Evolutionary conservation across 2,888 invertebrate genomes (phyloP).

Genomic region (Abrostola triplasia): DNA sequence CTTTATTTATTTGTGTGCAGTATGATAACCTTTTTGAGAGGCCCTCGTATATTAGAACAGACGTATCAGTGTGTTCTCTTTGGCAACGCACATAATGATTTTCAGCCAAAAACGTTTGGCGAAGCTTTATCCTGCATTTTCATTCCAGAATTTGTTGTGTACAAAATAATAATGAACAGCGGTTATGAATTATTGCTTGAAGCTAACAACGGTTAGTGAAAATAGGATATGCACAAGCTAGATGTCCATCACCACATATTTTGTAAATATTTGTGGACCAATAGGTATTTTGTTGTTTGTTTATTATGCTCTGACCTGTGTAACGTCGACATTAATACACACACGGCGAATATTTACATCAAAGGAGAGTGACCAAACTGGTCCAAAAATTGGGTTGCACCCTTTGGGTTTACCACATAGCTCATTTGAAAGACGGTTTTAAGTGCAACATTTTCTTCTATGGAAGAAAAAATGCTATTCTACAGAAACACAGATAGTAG

Average conservation of each 20-base stretch:
- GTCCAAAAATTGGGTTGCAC: too few species aligned
- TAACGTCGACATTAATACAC: not conserved
- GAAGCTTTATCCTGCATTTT: constrained; percentile 31
- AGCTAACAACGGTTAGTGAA: not conserved
- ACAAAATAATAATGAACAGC: constrained; percentile 14
- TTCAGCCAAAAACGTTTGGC: constrained; percentile 56
- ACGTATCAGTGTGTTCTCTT: constrained; percentile 36
- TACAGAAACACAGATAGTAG: too few species aligned
- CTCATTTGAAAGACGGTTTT: too few species aligned
- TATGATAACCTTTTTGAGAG: not conserved
- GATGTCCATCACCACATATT: not conserved
- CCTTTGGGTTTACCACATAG: too few species aligned
- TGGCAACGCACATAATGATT: constrained; percentile 51
- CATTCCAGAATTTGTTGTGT: constrained; percentile 17
- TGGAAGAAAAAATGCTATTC: too few species aligned
- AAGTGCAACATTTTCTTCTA: too few species aligned
- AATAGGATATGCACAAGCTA: not conserved
- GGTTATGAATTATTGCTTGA: not conserved
- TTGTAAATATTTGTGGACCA: not conserved
- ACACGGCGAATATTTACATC: too few species aligned
- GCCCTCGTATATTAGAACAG: constrained; percentile 22
- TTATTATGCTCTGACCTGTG: not conserved
- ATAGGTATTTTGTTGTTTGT: not conserved
- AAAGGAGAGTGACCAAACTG: too few species aligned
- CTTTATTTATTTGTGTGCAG: constrained; percentile 1